phyloP scores from a whole-genome alignment of 2,113 vertebrate species.

The Pongo abelii region DNA sequence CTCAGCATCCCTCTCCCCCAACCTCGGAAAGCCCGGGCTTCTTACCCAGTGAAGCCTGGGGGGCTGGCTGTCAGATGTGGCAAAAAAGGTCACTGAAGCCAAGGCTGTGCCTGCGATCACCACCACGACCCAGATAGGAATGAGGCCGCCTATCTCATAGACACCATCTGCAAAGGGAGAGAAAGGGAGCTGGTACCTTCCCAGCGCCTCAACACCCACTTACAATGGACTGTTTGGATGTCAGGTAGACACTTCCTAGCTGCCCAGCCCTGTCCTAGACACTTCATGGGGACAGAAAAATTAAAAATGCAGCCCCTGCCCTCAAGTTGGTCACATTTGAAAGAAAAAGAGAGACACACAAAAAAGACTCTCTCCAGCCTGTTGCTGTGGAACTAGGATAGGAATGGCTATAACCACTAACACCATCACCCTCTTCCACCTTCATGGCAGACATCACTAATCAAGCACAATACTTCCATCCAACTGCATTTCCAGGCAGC shows the following conservation, averaged over 20 bases:
- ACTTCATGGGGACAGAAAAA: background rate
- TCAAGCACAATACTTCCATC: background rate
- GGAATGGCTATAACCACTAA: background rate
- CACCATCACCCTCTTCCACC: background rate
- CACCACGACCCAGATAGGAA: conserved; percentile 92
- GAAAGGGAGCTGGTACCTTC: background rate
- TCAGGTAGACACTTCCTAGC: background rate
- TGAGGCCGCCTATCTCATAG: conserved; percentile 88
- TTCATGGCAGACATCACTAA: background rate
- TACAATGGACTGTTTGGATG: background rate
- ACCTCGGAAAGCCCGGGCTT: rapidly evolving
- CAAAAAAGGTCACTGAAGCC: conserved; percentile 88
- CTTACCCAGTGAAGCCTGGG: conserved; percentile 93
- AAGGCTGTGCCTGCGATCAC: conserved; percentile 85
- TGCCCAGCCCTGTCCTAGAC: background rate
- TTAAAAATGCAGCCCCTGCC: background rate
- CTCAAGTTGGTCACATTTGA: background rate
- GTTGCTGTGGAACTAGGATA: background rate
- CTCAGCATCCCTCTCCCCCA: background rate
- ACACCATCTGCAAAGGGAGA: conserved; percentile 84
- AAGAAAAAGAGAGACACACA: background rate
- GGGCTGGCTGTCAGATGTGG: conserved; percentile 89
- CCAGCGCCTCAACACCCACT: background rate
- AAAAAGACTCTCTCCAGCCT: background rate
- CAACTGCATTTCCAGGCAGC: background rate